Evolutionary conservation across 2,797 vertebrate genomes (phyloP), one percentile per base, ranked within the genome.

Genomic region (Molossus alvarezi): DNA sequence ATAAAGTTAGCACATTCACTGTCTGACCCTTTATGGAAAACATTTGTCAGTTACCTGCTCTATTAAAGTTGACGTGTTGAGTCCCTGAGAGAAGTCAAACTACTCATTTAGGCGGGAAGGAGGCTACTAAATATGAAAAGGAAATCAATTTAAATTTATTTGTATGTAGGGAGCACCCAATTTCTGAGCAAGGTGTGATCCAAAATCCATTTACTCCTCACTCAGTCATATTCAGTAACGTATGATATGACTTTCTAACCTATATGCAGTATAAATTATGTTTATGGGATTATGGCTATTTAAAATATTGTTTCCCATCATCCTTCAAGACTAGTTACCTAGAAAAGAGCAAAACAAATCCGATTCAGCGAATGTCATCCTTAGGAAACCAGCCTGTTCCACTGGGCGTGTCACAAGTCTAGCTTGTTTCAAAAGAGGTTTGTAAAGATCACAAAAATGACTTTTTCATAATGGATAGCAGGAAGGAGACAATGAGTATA

Each of bases 321-420:
- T 76, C 51, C 82, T 51, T 80, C 27, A 88, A 76, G 69, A 88
- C 60, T 71, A 88, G 45, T 84, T 88, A 82, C 58, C 71, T 91
- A 69, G 27, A 91, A 79, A 95, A 23, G 37, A 75, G 48, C 3
- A 57, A 90, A 48, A 55, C 17, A 45, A 73, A 64, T 48, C 13
- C 15, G 71, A 21, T 72, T 72, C 33, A 41, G 20, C 57, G 25
- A 25, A 67, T 6, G 53, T 29, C 37, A 23, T 58, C 23, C 27
- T 53, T 67, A 41, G n/a, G 76, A 87, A 92, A 45, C 33, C 60
- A 93, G 14, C 29, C 82, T 48, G 84, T 29, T 84, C 37, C 23
- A 33, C 3, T 69, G 80, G 7, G 23, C 25, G 10, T n/a, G 3
- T 88, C 67, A 58, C 3, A 41, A 10, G 3, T 69, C 60, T 60